Base-by-base conservation (phyloP, 2,797 vertebrate species). In the Florisuga fusca region DNA sequence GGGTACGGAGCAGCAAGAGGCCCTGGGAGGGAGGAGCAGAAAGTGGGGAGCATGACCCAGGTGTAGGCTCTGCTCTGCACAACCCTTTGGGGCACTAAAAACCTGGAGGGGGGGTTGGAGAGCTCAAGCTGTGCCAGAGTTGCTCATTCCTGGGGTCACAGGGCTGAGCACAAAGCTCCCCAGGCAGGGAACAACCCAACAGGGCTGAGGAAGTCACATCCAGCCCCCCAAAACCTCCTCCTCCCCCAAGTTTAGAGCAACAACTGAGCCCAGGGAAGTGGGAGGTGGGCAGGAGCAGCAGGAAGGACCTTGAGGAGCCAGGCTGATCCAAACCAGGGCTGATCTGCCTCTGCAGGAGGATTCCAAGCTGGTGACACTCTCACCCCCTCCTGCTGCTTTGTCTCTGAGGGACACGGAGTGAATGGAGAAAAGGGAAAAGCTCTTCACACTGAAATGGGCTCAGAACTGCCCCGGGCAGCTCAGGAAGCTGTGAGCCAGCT, bases 381-480 rank as follows among this genome's bases (percentile, higher is more conserved):
- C 26, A 57, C 72, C 76, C 72, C 76, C 53, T 46, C 84, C 90
- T 8, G 76, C 90, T 55, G 76, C 25, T 84, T 75, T 6, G 10
- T 75, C 92, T 92, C 71, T 3, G 36, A 81, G 78, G 69, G 64
- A 86, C 62, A 17, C 0, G 16, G 51, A 90, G 89, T n/a, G 79
- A 94, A 66, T 90, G 92, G 46, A 87, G 78, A 46, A 82, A 67
- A 88, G 84, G 87, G 45, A 82, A 82, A 79, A 79, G 90, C 90
- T 88, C 94, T 88, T 85, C 87, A 63, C 78, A 78, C 59, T 61
- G 20, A 79, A 74, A 89, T 46, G 80, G 82, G 73, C 73, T 92
- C 87, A 36, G 18, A 86, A 86, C 19, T 36, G 77, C 90, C 87
- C 22, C 43, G 16, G 87, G 86, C 79, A 67, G 79, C 90, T 79